Evolutionary conservation across 1,140 invertebrate species (phyloP).

Genomic region (Tetranychus urticae): DNA sequence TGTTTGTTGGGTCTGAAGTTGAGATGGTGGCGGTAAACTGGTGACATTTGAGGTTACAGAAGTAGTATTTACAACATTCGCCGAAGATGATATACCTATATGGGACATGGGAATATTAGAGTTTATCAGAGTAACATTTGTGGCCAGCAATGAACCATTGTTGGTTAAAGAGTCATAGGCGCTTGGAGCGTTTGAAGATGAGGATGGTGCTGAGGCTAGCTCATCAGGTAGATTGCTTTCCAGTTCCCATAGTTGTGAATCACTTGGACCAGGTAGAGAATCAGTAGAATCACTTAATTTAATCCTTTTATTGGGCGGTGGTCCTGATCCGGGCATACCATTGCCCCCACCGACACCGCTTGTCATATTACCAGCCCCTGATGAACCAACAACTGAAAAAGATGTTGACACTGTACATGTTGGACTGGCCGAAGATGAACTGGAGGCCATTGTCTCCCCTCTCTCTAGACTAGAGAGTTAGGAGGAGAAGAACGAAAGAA

Average conservation of each 20-base stretch:
- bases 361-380: background rate
- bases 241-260: constrained; percentile 1
- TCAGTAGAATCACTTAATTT: constrained; percentile 9
- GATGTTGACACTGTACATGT: background rate
- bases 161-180: constrained; percentile 1
- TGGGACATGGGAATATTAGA: background rate
- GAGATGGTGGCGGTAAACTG: constrained; percentile 2
- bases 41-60: background rate
- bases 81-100: constrained; percentile 4
- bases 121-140: background rate
- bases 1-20: constrained; percentile 1
- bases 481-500: no score
- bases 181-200: background rate
- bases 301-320: constrained; percentile 6
- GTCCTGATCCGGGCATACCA: background rate
- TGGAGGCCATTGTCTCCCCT: background rate
- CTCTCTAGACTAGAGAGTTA: background rate
- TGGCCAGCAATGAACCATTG: background rate
- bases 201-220: background rate
- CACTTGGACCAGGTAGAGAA: background rate
- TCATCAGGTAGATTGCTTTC: constrained; percentile 10
- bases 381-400: background rate
- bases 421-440: background rate
- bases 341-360: no score
- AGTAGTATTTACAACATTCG: constrained; percentile 5